These are phyloP conservation scores for Syrrhaptes paradoxus DNA, from an alignment of 2,113 vertebrate genomes.

Conservation along the genomic window DNA sequence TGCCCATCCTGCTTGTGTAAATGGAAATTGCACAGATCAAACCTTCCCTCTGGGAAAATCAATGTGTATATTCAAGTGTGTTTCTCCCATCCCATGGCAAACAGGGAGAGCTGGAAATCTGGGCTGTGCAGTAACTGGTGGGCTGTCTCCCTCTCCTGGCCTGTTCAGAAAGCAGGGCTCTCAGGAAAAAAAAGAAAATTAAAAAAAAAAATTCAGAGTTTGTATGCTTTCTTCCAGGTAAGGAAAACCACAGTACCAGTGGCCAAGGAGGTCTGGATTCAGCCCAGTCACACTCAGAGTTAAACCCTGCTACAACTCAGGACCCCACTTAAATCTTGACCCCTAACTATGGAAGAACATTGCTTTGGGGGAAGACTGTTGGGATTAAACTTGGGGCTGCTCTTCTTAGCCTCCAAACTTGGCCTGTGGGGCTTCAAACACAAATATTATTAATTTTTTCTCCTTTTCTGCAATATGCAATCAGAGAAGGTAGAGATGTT, in stretches of 20 bases:
- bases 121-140: background rate
- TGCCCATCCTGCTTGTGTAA: background rate
- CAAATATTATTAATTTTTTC: background rate
- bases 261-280: background rate
- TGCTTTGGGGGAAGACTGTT: background rate
- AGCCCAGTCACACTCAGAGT: background rate
- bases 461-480: background rate
- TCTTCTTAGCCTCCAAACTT: background rate
- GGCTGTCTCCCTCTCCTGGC: conserved; percentile 49
- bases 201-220: accelerated
- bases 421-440: background rate
- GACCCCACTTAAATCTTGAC: background rate
- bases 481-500: background rate
- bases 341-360: background rate
- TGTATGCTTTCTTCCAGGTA: background rate
- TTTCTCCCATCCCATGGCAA: background rate
- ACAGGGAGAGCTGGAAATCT: background rate
- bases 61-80: background rate
- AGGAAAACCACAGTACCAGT: background rate
- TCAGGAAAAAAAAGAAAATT: background rate
- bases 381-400: background rate
- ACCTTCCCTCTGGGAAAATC: background rate
- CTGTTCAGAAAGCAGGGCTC: background rate
- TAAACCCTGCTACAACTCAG: background rate
- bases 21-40: background rate